phyloP scores from a whole-genome alignment of 2,888 invertebrate species.

The Dugesia japonica region DNA sequence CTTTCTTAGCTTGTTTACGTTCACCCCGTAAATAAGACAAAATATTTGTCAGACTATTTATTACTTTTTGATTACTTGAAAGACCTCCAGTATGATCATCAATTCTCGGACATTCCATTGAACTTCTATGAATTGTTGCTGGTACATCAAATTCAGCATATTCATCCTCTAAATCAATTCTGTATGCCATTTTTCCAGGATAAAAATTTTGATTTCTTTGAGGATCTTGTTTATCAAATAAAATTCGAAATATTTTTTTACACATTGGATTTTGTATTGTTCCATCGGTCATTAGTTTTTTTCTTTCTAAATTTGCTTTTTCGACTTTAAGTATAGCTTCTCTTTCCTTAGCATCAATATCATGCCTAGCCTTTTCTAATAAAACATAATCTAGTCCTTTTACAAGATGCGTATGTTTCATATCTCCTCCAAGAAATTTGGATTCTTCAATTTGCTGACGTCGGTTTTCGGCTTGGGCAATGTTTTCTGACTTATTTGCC shows the following conservation, averaged over 20 bases:
- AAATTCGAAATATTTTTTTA: constrained; percentile 23
- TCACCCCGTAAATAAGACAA: constrained; percentile 79
- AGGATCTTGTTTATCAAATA: not conserved
- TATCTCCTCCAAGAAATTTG: constrained; percentile 98
- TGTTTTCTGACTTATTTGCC: constrained; percentile 69
- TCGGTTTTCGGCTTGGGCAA: constrained; percentile 62
- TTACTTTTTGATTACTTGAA: constrained; percentile 59
- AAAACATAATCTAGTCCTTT: constrained; percentile 85
- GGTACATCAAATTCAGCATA: constrained; percentile 75
- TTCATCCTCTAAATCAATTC: constrained; percentile 79
- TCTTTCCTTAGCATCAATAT: constrained; percentile 64
- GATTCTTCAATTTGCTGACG: constrained; percentile 89
- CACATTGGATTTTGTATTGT: constrained; percentile 2
- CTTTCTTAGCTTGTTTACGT: constrained; percentile 57
- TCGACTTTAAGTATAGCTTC: constrained; percentile 29
- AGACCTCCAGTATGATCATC: constrained; percentile 48
- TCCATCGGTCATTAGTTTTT: not conserved
- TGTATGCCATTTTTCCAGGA: constrained; percentile 91
- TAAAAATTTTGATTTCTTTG: constrained; percentile 63
- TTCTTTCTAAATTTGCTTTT: constrained; percentile 1
- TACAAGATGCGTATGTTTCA: constrained; percentile 99
- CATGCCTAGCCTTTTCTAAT: constrained; percentile 74
- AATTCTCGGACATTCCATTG: constrained; percentile 57
- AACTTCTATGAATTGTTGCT: constrained; percentile 73
- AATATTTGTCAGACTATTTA: constrained; percentile 90